Evolutionary conservation across 1,140 invertebrate species (phyloP).

Genomic region (Macrocentrus cingulum): DNA sequence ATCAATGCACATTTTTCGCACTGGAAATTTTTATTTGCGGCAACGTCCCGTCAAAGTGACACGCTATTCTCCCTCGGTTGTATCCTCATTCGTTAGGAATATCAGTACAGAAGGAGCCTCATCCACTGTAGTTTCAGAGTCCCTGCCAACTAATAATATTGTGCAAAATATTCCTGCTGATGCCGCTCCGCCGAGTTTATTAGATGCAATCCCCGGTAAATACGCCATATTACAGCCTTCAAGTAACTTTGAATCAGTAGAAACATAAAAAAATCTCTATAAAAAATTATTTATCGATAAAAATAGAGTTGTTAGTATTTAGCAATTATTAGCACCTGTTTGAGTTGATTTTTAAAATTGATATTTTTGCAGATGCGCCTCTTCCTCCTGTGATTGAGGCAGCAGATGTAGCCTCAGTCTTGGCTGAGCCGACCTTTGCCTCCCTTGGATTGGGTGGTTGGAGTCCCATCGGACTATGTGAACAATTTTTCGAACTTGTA

Average conservation of each 20-base stretch:
- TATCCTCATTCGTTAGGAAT: background rate
- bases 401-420: slow-evolving; percentile 52
- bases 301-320: too few relatives aligned
- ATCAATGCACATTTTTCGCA: slow-evolving; percentile 21
- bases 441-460: slow-evolving; percentile 80
- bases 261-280: too few relatives aligned
- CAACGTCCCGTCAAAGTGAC: background rate
- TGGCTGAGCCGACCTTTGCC: slow-evolving; percentile 73
- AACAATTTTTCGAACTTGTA: slow-evolving; percentile 77
- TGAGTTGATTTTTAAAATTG: too few relatives aligned
- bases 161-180: background rate
- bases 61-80: slow-evolving; percentile 5
- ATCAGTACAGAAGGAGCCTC: background rate
- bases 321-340: too few relatives aligned
- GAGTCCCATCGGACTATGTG: slow-evolving; percentile 76
- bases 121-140: background rate
- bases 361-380: slow-evolving; percentile 28
- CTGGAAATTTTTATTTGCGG: slow-evolving; percentile 4
- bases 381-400: slow-evolving; percentile 28
- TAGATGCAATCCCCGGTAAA: slow-evolving; percentile 10
- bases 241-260: background rate
- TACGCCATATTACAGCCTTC: background rate
- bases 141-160: background rate
- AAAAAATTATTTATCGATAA: too few relatives aligned
- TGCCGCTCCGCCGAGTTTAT: background rate